Evolutionary conservation across 2,888 invertebrate genomes (phyloP), one percentile per base, ranked within the genome.

Genomic region (Torymus tubicola): DNA sequence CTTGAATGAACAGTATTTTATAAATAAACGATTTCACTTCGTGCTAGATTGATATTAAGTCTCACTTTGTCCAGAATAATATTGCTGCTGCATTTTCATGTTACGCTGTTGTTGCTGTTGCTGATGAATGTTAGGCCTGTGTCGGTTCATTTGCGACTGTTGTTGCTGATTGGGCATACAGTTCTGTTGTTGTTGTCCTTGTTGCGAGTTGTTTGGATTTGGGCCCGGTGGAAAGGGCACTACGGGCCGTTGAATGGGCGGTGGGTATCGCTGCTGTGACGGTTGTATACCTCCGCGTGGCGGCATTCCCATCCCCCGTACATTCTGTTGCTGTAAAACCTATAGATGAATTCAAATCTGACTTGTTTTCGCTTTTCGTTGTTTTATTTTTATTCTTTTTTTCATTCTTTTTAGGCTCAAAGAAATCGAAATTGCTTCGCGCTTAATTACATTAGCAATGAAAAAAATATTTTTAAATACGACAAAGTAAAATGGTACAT

Each of bases 211-310:
- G 87, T 91, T 87, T 10, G 91, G 90, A 80, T 91, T 91, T 31
- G 92, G 89, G 72, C 91, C 90, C 42, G 91, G 91, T 80, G 92
- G 92, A 85, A 92, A 93, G 64, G 92, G 92, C 70, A 90, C 90
- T 13, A 92, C 92, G 2, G 93, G 93, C 86, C 93, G 89, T 81
- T 93, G 93, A 83, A 93, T 93, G 14, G 93, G 93, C 11, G 92
- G 90, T 10, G 93, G 93, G 83, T 92, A 88, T 16, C 90, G 89
- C 78, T 90, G 90, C 76, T 90, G 90, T 3, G 90, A 89, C 21
- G 90, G 89, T 76, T 90, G 90, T 64, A 91, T 89, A 72, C 89
- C 88, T 21, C 87, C 89, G 14, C 90, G 88, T 2, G 89, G 90
- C 21, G 89, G 90, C 88, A 90, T 90, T 71, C 89, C 88, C 89